Evolutionary conservation across 2,888 invertebrate genomes (phyloP).

Genomic region (Ormyrus nitidulus): DNA sequence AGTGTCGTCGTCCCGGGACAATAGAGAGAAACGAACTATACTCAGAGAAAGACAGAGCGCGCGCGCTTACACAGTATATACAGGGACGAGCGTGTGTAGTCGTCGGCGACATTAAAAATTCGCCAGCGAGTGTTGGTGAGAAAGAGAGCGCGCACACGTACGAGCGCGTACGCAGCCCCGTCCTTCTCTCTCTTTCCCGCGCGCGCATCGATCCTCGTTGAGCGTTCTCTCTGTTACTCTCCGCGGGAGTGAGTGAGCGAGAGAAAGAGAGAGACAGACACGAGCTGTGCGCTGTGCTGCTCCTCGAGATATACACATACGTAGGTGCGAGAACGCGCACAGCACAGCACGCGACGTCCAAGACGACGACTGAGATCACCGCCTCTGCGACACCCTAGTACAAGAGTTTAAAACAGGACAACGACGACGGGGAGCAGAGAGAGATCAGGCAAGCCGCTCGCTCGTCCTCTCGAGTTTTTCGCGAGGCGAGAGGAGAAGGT

Average conservation of each 20-base stretch:
- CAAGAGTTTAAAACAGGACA: not conserved
- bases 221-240: conserved; percentile 7
- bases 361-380: not conserved
- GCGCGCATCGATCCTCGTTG: conserved; percentile 43
- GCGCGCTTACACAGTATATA: too few relatives aligned
- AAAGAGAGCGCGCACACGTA: not conserved
- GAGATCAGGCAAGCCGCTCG: not conserved
- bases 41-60: too few relatives aligned
- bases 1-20: too few relatives aligned
- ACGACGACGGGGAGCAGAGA: not conserved
- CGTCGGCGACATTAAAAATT: too few relatives aligned
- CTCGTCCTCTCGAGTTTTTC: conserved; percentile 1
- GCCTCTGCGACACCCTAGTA: not conserved
- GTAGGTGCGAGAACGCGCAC: conserved; percentile 8
- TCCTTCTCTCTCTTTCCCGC: not conserved
- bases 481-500: conserved; percentile 9
- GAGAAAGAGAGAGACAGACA: not conserved
- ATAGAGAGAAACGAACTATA: too few relatives aligned
- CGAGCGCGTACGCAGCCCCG: not conserved
- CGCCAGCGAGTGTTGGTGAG: too few relatives aligned
- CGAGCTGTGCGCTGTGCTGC: too few relatives aligned
- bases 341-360: not conserved
- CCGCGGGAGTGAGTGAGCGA: conserved; percentile 3
- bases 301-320: not conserved
- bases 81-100: too few relatives aligned